These are phyloP conservation scores for Elegia similella DNA, from an alignment of 2,888 invertebrate species.

Conservation along the genomic window DNA sequence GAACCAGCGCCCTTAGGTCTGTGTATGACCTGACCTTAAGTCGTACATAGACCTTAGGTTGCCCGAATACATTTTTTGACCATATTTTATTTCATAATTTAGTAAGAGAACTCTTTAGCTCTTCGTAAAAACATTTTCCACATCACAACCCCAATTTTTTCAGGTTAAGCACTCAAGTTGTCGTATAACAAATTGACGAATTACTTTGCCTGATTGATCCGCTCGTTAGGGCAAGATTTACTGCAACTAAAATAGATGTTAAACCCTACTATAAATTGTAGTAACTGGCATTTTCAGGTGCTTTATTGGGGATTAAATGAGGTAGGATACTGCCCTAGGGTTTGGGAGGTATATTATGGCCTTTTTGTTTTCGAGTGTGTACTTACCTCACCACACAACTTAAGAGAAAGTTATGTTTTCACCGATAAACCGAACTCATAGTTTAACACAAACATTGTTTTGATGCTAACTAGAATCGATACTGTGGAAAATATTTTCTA, in stretches of 20 bases:
- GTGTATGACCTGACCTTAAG: too few relatives aligned
- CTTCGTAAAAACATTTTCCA: neutral
- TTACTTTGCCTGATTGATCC: constrained; percentile 9
- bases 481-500: too few relatives aligned
- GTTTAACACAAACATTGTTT: too few relatives aligned
- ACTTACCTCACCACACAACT: too few relatives aligned
- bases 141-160: constrained; percentile 1
- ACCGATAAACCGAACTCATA: too few relatives aligned
- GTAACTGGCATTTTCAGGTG: neutral
- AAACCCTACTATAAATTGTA: constrained; percentile 14
- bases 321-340: neutral
- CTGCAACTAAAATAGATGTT: constrained; percentile 7
- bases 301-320: constrained; percentile 3
- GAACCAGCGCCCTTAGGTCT: too few relatives aligned
- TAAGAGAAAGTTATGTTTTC: too few relatives aligned
- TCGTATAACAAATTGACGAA: constrained; percentile 17
- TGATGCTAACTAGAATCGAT: too few relatives aligned
- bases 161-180: constrained; percentile 14
- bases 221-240: constrained; percentile 16
- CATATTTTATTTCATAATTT: too few relatives aligned
- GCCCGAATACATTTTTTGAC: too few relatives aligned
- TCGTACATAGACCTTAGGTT: too few relatives aligned
- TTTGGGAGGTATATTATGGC: neutral
- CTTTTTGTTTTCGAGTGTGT: neutral
- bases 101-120: neutral